phyloP scores from a whole-genome alignment of 1,140 invertebrate species.

The Heterodera carotae region DNA sequence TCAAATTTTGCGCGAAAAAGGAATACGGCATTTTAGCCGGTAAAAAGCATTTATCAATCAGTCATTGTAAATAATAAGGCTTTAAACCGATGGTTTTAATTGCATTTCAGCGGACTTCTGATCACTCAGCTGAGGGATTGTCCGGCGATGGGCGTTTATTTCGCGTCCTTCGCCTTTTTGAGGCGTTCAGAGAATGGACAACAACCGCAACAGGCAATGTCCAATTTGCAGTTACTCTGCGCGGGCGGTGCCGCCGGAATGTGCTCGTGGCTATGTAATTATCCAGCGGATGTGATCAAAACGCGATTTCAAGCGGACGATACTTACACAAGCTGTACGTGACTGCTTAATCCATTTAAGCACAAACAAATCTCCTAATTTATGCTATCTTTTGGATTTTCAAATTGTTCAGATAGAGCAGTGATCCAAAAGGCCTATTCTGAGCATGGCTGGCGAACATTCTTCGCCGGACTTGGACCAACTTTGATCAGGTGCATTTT shows the following conservation, averaged over 20 bases:
- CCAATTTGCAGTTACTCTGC: constrained; percentile 50
- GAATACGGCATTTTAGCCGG: constrained; percentile 69
- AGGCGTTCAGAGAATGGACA: constrained; percentile 52
- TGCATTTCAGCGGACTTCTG: constrained; percentile 75
- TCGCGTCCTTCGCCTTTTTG: constrained; percentile 76
- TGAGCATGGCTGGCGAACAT: constrained; percentile 71
- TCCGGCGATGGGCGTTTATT: constrained; percentile 75
- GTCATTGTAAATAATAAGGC: neutral
- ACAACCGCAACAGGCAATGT: constrained; percentile 50
- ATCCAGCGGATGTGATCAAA: constrained; percentile 86
- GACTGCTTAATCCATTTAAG: constrained; percentile 31
- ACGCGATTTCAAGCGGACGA: constrained; percentile 81
- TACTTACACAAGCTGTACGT: constrained; percentile 56
- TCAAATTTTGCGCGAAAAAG: constrained; percentile 69
- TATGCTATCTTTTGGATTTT: no score
- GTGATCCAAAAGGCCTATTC: constrained; percentile 75
- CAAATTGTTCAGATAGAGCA: constrained; percentile 69
- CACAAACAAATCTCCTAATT: constrained; percentile 59
- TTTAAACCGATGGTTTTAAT: no score
- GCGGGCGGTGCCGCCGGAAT: constrained; percentile 56
- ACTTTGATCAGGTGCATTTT: constrained; percentile 57
- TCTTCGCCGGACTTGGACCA: constrained; percentile 61
- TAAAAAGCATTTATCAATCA: constrained; percentile 49
- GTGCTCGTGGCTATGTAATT: constrained; percentile 80
- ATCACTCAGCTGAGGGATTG: constrained; percentile 77